Conservation (phyloP, 2,888 invertebrate genomes). For the Cephonodes hylas region DNA sequence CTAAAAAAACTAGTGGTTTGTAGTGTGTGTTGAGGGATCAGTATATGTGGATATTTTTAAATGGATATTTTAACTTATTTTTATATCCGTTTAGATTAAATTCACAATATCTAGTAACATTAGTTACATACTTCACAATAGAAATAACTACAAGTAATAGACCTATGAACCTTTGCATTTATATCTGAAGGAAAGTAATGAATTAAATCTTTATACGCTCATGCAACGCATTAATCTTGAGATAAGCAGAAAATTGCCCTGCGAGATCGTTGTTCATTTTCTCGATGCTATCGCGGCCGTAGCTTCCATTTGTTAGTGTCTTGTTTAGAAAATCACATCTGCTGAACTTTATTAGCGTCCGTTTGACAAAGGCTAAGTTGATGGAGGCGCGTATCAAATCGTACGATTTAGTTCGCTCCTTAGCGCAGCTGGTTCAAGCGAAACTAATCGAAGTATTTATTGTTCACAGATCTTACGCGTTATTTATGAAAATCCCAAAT, state of each 20-base stretch:
- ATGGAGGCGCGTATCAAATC: conserved; percentile 80
- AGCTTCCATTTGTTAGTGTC: conserved; percentile 74
- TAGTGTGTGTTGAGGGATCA: too few relatives aligned
- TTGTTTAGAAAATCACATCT: conserved; percentile 79
- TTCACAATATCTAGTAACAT: too few relatives aligned
- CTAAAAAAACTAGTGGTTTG: too few relatives aligned
- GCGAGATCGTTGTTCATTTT: conserved; percentile 29
- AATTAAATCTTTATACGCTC: conserved; percentile 41
- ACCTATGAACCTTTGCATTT: background rate
- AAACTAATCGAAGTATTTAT: conserved; percentile 76
- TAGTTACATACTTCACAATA: too few relatives aligned
- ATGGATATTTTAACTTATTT: too few relatives aligned
- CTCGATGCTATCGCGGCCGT: conserved; percentile 49
- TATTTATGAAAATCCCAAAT: conserved; percentile 75
- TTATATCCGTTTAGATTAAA: too few relatives aligned
- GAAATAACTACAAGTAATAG: background rate
- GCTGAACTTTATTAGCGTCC: conserved; percentile 75
- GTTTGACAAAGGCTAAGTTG: conserved; percentile 74
- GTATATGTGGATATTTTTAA: too few relatives aligned
- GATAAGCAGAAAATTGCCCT: conserved; percentile 50
- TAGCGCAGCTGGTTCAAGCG: conserved; percentile 76
- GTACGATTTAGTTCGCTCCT: conserved; percentile 72
- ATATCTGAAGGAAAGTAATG: conserved; percentile 24
- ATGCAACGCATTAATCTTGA: conserved; percentile 5
- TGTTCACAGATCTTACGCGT: conserved; percentile 70